Base-by-base conservation (phyloP, 2,888 invertebrate species). In the Xanthostigma xanthostigma region DNA sequence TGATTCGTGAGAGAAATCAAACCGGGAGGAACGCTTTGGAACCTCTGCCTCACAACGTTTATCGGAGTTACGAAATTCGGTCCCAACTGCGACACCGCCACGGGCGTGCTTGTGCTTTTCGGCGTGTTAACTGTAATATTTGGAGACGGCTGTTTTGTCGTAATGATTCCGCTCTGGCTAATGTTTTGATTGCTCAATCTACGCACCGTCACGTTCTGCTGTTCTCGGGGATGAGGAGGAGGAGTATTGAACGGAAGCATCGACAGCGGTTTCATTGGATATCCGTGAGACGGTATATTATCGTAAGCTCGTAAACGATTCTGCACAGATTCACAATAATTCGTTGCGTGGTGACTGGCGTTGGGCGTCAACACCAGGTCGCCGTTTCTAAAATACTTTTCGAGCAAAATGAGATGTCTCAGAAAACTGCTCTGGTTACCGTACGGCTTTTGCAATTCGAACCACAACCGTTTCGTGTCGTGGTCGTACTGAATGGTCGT, bases 371-470 rank as follows among this genome's bases (percentile, higher is more conserved):
- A 61, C 0, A 85, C 73, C 44, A 90, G 64, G 59, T 89, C 87
- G 0, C 89, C 89, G 53, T 80, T 81, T 49, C 89, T 73, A 61
- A 84, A 88, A 64, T 88, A 88, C 61, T 89, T 89, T 56, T 90
- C 90, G 53, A 90, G 62, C 8, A 89, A 67, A 45, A 89, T 81
- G 37, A 90, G 67, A 65, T 90, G 90, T 8, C 88, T 72, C 1
- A 90, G 66, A 60, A 90, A 90, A 54, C 88, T 88, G 41, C 88
- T 87, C 58, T 87, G 87, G 63, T 87, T 89, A 3, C 89, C 90
- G 57, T 90, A 90, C 0, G 90, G 90, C 60, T 86, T 79, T 60
- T 89, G 87, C 38, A 90, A 63, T 56, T 86, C 84, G 52, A 83
- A 81, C 86, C 88, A 90, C 3, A 89, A 69, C 8, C 76, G 73